These are phyloP conservation scores for Vultur gryphus DNA, from an alignment of 2,797 vertebrate genomes.

Conservation along the genomic window DNA sequence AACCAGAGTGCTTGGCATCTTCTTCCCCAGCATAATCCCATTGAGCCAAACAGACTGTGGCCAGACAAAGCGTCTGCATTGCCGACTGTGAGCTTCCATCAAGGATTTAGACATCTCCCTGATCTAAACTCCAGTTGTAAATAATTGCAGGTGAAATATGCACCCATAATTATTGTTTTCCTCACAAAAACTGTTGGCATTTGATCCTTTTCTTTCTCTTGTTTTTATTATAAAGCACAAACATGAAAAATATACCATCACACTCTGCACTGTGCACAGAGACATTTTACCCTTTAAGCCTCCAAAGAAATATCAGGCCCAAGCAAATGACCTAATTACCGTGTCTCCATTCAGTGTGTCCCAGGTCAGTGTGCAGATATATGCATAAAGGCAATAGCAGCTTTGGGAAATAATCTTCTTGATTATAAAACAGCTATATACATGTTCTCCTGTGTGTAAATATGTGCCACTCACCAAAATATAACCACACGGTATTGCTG, in stretches of 20 bases:
- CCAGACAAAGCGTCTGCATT: background rate
- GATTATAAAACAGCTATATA: background rate
- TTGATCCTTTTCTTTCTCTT: conserved; percentile 1
- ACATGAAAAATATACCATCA: background rate
- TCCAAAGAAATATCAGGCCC: conserved; percentile 27
- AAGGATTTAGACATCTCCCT: background rate
- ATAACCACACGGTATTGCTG: background rate
- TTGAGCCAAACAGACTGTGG: background rate
- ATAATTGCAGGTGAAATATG: conserved; percentile 29
- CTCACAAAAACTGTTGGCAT: background rate
- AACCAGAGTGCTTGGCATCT: background rate
- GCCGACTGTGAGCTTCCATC: background rate
- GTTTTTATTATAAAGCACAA: background rate
- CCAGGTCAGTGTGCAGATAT: background rate
- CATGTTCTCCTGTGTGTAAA: background rate
- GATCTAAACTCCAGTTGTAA: background rate
- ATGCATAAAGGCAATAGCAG: background rate
- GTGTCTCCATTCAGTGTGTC: background rate
- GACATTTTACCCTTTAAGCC: conserved; percentile 26
- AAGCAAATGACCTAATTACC: conserved; percentile 35
- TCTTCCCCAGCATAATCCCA: background rate
- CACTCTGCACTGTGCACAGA: background rate
- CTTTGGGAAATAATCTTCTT: background rate
- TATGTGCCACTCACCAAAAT: background rate
- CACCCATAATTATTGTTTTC: conserved; percentile 14